Evolutionary conservation across 2,797 vertebrate genomes (phyloP), one percentile per base, ranked within the genome.

Genomic region (Chrysocyon brachyurus): DNA sequence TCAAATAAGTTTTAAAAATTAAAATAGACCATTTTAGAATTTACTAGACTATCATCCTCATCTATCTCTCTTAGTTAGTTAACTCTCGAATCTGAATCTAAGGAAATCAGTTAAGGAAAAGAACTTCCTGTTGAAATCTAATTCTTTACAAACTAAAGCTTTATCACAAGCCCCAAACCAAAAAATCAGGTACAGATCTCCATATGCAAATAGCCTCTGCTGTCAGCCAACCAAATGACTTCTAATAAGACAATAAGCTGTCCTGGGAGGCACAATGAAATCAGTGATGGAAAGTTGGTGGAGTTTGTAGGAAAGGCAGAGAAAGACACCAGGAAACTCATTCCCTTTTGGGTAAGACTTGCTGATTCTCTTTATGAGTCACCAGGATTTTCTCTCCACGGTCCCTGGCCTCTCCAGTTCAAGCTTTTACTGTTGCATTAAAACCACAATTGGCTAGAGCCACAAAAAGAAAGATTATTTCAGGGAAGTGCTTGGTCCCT

Each of bases 381-480:
- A 54, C 36, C 49, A 28, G 72, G 46, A 14, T 72, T 95, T 85
- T 91, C 28, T 72, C 72, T 72, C 22, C 26, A 68, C 2, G 6
- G 3, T 31, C 12, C 36, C 66, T 95, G 28, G 40, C 17, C 46
- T 90, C 78, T 87, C 59, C 46, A 61, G 63, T 46, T 52, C 22
- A 70, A 87, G 73, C 64, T 85, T 75, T 91, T 33, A 59, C 33
- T 24, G 24, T n/a, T 28, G 63, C 24, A 89, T 24, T 86, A 52
- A 87, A 94, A 89, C 10, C 26, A 63, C 16, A 61, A 94, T 56
- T 64, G 73, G 54, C 46, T 89, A 81, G n/a, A 79, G 72, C 63
- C 68, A 92, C 82, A 81, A 78, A 83, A 90, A 40, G 73, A 75
- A 87, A 56, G 57, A 90, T 87, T 83, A 96, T 96, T 95, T 97